Percentiles rank a stretch among this genome's conserved stretches.
phyloP scores from a whole-genome alignment of 1,140 invertebrate species.

The Atta colombica region DNA sequence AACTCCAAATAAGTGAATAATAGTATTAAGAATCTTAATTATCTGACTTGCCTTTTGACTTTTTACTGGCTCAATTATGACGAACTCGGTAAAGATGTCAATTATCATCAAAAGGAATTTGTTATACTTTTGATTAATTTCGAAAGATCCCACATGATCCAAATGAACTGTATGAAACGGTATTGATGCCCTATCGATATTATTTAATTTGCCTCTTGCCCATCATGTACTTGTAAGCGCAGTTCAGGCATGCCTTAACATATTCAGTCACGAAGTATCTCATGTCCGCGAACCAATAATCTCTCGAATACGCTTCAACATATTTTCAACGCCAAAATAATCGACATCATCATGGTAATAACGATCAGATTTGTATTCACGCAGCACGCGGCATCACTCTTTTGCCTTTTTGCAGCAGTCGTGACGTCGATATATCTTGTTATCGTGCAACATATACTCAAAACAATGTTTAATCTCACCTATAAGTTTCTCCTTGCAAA shows the following conservation, averaged over 20 bases:
- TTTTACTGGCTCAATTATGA: not conserved
- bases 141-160: conserved; percentile 81
- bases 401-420: accelerated
- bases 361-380: not conserved
- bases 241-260: conserved; percentile 65
- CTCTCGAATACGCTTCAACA: conserved; percentile 47
- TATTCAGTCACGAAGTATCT: conserved; percentile 70
- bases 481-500: not conserved
- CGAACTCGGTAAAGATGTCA: not conserved
- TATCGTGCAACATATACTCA: not conserved
- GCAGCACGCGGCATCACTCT: not conserved
- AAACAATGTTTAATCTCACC: conserved; percentile 20
- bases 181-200: conserved; percentile 67
- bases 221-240: conserved; percentile 64
- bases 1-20: not conserved
- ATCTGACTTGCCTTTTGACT: not conserved
- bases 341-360: not conserved
- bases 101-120: conserved; percentile 59
- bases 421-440: not conserved
- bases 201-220: conserved; percentile 64
- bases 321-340: not conserved
- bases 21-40: not conserved
- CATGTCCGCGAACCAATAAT: conserved; percentile 77
- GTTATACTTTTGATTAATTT: conserved; percentile 49
- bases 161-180: conserved; percentile 75